Conservation (phyloP, 2,888 invertebrate genomes). For the Malacosoma neustria region DNA sequence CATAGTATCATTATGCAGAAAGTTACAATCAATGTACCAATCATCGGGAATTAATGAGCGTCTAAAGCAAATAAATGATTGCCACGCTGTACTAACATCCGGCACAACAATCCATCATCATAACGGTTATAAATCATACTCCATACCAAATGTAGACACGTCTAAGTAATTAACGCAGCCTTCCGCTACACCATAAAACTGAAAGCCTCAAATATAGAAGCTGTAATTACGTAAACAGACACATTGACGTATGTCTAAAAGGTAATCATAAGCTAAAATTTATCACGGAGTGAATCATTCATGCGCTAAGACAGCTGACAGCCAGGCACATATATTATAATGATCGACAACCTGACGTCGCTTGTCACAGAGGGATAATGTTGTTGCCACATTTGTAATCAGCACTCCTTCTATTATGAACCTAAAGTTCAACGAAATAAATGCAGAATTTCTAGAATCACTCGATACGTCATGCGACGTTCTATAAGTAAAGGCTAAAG, state of each 20-base stretch:
- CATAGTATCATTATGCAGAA: no score
- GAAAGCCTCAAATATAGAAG: constrained; percentile 53
- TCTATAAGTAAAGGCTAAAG: constrained; percentile 33
- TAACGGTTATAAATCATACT: constrained; percentile 54
- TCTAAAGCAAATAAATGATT: constrained; percentile 41
- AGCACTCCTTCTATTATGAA: constrained; percentile 15
- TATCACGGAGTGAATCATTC: constrained; percentile 74
- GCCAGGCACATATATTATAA: constrained; percentile 71
- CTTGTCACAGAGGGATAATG: constrained; percentile 72
- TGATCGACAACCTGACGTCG: constrained; percentile 72
- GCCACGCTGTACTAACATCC: constrained; percentile 47
- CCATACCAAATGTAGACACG: constrained; percentile 40
- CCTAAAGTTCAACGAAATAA: constrained; percentile 13
- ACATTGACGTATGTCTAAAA: constrained; percentile 69
- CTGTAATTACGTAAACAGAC: constrained; percentile 70
- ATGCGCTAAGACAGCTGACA: constrained; percentile 72
- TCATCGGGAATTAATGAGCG: constrained; percentile 32
- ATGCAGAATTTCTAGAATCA: constrained; percentile 16
- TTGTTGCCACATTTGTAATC: constrained; percentile 52
- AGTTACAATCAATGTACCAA: no score
- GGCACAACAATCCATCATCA: constrained; percentile 56
- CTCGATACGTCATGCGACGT: constrained; percentile 25
- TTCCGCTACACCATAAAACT: constrained; percentile 53
- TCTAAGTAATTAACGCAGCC: constrained; percentile 46
- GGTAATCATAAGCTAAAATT: constrained; percentile 75